Percentiles rank a stretch among this genome's conserved stretches.
Evolutionary conservation across 2,113 vertebrate genomes (phyloP).

Genomic region (mouse (Mus musculus)): GRCm39 chr5:34986001-34986500

Average conservation of each 20-base stretch:
- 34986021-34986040: accelerated
- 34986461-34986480: not conserved
- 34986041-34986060: not conserved
- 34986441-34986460: accelerated
- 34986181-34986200: not conserved
- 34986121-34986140: not conserved
- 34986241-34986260: not conserved
- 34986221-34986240: not conserved
- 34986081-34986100: accelerated
- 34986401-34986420: not conserved
- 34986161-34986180: not conserved
- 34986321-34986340: not conserved
- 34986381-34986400: accelerated
- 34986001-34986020: not conserved
- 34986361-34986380: accelerated
- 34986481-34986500: not conserved
- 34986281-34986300: not conserved
- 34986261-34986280: not conserved
- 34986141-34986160: no score
- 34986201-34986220: not conserved
- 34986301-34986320: accelerated
- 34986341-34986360: not conserved
- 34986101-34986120: not conserved
- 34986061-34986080: no score
- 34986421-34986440: not conserved